phyloP scores from a whole-genome alignment of 1,140 invertebrate species.

The Drosophila nikananu region DNA sequence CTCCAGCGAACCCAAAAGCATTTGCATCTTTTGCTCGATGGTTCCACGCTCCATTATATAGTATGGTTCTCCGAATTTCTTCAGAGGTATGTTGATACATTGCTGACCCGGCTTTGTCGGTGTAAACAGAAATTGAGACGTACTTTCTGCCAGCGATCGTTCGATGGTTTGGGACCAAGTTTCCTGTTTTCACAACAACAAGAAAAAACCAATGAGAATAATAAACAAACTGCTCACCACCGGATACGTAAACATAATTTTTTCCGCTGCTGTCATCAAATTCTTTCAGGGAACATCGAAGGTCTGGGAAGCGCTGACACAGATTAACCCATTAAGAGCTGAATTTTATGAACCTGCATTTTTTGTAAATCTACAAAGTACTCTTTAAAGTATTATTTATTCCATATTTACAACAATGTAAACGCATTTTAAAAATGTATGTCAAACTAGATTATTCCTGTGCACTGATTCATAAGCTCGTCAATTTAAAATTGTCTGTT shows the following conservation, averaged over 20 bases:
- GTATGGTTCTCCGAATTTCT: slow-evolving; percentile 71
- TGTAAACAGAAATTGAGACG: slow-evolving; percentile 75
- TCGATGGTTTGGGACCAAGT: slow-evolving; percentile 78
- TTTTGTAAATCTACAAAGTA: not conserved
- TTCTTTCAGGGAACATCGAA: slow-evolving; percentile 41
- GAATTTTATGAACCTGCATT: slow-evolving; percentile 1
- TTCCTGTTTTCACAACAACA: slow-evolving; percentile 60
- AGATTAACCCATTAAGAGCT: slow-evolving; percentile 42
- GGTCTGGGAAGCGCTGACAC: slow-evolving; percentile 43
- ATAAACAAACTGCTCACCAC: slow-evolving; percentile 47
- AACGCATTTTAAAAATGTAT: not conserved
- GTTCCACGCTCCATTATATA: slow-evolving; percentile 77
- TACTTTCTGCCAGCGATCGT: slow-evolving; percentile 68
- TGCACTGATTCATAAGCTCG: slow-evolving; percentile 18
- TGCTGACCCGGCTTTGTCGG: slow-evolving; percentile 67
- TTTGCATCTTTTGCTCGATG: slow-evolving; percentile 74
- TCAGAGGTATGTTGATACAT: slow-evolving; percentile 59
- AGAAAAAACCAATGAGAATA: slow-evolving; percentile 13
- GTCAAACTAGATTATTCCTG: not conserved
- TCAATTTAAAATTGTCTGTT: not conserved
- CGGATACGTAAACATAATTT: slow-evolving; percentile 46
- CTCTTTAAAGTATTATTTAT: not conserved
- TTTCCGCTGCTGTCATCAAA: slow-evolving; percentile 45
- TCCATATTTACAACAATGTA: not conserved
- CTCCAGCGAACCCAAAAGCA: slow-evolving; percentile 61